Conservation (phyloP, 53 echinoderm and acorn worm species). For the Hippasteria phrygiana region DNA sequence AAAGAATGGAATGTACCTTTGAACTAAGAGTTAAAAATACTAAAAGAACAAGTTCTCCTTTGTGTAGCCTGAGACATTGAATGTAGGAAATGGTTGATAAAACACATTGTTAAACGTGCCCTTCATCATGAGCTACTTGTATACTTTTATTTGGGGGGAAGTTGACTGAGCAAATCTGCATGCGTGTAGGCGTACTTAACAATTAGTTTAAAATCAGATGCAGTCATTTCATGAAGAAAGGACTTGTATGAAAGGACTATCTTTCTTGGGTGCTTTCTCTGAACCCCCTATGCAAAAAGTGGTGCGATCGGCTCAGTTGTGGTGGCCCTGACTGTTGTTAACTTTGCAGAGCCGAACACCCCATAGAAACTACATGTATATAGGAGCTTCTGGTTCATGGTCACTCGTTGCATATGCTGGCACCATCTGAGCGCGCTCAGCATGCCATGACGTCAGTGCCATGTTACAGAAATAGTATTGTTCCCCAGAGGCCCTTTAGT, state of each 20-base stretch:
- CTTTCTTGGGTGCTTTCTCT: not conserved
- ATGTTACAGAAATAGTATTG: conserved; percentile 39
- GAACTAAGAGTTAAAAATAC: too few relatives aligned
- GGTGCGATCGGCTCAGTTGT: conserved; percentile 18
- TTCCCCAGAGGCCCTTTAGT: not conserved
- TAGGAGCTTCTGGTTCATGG: conserved; percentile 27
- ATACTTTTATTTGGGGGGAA: too few relatives aligned
- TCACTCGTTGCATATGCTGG: conserved; percentile 46
- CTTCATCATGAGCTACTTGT: too few relatives aligned
- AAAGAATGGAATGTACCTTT: too few relatives aligned
- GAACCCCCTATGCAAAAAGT: conserved; percentile 7
- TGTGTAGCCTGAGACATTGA: too few relatives aligned
- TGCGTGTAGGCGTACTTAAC: too few relatives aligned
- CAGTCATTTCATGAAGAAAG: not conserved
- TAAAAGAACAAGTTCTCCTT: too few relatives aligned
- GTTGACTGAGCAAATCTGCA: too few relatives aligned
- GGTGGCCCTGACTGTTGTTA: conserved; percentile 53
- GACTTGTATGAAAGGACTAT: not conserved
- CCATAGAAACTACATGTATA: not conserved
- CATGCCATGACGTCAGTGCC: conserved; percentile 53
- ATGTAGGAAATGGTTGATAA: too few relatives aligned
- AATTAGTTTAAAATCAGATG: not conserved
- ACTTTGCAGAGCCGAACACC: not conserved
- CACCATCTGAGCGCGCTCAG: conserved; percentile 64
- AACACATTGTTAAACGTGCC: too few relatives aligned